phyloP scores from a whole-genome alignment of 2,888 invertebrate species.

The Cryptops parisi region DNA sequence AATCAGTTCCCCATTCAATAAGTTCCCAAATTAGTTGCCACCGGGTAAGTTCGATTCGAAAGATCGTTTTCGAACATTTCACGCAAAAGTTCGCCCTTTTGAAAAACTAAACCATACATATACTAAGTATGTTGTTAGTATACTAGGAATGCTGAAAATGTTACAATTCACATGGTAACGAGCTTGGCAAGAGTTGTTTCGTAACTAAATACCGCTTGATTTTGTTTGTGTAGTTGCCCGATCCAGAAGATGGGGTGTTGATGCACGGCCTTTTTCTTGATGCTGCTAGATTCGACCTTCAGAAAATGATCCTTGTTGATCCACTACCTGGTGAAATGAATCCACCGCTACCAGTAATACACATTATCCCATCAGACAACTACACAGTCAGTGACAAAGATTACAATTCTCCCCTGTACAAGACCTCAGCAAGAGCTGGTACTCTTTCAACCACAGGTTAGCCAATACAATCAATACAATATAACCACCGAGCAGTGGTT shows the following conservation, averaged over 20 bases:
- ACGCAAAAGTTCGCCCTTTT: too few species aligned
- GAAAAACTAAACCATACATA: too few species aligned
- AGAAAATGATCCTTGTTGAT: conserved; percentile 6
- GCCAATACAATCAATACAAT: conserved; percentile 7
- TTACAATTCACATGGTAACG: too few species aligned
- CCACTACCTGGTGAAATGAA: conserved; percentile 52
- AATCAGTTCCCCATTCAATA: too few species aligned
- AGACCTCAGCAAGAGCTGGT: conserved; percentile 32
- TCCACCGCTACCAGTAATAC: conserved; percentile 51
- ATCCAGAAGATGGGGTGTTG: conserved; percentile 31
- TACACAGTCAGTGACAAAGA: conserved; percentile 34
- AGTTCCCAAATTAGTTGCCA: too few species aligned
- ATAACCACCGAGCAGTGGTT: neutral
- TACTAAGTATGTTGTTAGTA: too few species aligned
- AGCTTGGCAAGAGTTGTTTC: too few species aligned
- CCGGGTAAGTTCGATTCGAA: too few species aligned
- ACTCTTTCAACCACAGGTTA: conserved; percentile 35
- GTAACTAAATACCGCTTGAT: neutral
- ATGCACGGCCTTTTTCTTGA: conserved; percentile 35
- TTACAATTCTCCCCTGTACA: conserved; percentile 33
- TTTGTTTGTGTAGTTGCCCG: neutral
- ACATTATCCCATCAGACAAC: conserved; percentile 45
- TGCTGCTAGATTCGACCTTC: conserved; percentile 29
- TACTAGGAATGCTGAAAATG: too few species aligned
- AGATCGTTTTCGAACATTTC: too few species aligned